These are phyloP conservation scores for Leptopilina syphax DNA, from an alignment of 2,888 invertebrate genomes.

Conservation along the genomic window DNA sequence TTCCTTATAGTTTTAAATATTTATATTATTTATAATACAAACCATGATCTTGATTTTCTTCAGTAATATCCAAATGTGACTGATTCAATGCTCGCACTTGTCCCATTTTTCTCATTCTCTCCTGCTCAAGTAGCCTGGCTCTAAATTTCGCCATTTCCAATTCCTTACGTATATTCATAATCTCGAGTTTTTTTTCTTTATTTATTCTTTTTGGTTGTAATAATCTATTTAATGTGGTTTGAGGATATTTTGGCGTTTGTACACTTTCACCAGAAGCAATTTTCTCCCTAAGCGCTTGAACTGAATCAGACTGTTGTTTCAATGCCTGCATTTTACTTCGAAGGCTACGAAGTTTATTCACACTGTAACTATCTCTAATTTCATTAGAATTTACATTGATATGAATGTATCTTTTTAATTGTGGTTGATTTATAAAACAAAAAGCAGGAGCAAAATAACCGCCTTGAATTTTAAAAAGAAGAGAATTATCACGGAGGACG, in stretches of 20 bases:
- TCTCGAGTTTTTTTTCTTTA: slow-evolving; percentile 82
- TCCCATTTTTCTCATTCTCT: slow-evolving; percentile 82
- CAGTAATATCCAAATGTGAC: slow-evolving; percentile 81
- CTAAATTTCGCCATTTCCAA: slow-evolving; percentile 85
- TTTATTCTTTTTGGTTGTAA: slow-evolving; percentile 79
- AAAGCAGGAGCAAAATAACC: slow-evolving; percentile 86
- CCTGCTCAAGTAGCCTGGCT: slow-evolving; percentile 83
- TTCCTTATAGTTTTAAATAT: no score
- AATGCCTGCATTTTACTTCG: slow-evolving; percentile 80
- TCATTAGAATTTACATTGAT: slow-evolving; percentile 76
- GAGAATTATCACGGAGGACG: slow-evolving; percentile 83
- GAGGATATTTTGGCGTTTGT: slow-evolving; percentile 68
- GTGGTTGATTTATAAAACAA: slow-evolving; percentile 73
- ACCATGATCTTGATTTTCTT: slow-evolving; percentile 85
- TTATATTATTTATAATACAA: slow-evolving; percentile 46
- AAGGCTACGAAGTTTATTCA: slow-evolving; percentile 82
- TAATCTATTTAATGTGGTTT: slow-evolving; percentile 69
- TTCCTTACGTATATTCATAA: slow-evolving; percentile 82
- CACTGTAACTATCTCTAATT: slow-evolving; percentile 85
- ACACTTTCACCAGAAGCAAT: slow-evolving; percentile 77
- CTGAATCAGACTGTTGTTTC: slow-evolving; percentile 83
- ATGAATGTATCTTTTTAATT: slow-evolving; percentile 70
- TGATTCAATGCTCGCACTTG: slow-evolving; percentile 83
- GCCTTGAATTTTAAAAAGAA: slow-evolving; percentile 92
- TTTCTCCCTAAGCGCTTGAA: slow-evolving; percentile 73